Conservation (phyloP, 2,113 vertebrate species). For the Macaca nemestrina region DNA sequence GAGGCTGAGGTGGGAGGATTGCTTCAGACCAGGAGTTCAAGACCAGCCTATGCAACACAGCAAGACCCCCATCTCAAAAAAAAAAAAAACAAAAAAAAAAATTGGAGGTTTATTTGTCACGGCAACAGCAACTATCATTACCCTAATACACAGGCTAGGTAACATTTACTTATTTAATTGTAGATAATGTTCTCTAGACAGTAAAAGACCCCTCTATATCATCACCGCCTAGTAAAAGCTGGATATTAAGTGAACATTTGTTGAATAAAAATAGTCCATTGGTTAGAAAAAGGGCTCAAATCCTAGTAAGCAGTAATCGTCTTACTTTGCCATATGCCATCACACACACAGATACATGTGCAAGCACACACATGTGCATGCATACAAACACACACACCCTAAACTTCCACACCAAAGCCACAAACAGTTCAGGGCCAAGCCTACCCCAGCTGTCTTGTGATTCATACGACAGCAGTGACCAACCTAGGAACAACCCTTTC, state of each 20-base stretch:
- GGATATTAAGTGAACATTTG: not conserved
- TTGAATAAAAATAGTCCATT: not conserved
- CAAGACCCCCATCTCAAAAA: not conserved
- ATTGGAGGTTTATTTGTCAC: not conserved
- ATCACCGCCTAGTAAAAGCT: not conserved
- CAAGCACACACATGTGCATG: not conserved
- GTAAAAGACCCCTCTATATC: not conserved
- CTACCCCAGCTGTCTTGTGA: not conserved
- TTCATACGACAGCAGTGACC: not conserved
- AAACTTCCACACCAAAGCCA: not conserved
- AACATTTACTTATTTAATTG: conserved; percentile 5
- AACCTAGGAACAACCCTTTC: conserved; percentile 23
- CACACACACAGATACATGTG: too few relatives aligned
- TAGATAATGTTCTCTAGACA: not conserved
- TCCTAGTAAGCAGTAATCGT: not conserved
- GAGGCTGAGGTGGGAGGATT: not conserved
- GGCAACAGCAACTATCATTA: not conserved
- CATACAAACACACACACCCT: not conserved
- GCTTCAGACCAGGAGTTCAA: not conserved
- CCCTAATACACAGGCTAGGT: not conserved
- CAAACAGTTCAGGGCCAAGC: not conserved
- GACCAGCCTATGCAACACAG: not conserved
- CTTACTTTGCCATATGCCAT: not conserved
- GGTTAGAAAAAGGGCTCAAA: not conserved
- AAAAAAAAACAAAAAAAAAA: not conserved